Percentiles rank a stretch among this genome's conserved stretches.
phyloP scores from a whole-genome alignment of 2,113 vertebrate genomes.

The Rhombomys opimus region DNA sequence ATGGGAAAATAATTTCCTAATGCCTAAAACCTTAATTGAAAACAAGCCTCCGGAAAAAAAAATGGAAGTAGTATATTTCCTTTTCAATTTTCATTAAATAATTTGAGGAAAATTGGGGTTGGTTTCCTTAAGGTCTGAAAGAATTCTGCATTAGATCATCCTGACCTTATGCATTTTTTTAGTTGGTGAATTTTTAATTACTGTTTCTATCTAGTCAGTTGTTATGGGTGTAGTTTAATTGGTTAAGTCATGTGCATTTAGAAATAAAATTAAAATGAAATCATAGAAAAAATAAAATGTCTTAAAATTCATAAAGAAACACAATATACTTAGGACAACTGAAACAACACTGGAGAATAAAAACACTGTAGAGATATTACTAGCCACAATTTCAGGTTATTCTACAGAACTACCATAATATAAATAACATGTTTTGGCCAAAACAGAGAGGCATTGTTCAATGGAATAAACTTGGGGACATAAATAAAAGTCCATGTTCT shows the following conservation, averaged over 20 bases:
- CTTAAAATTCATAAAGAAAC: neutral
- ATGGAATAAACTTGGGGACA: neutral
- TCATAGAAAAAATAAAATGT: neutral
- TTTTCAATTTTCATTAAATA: neutral
- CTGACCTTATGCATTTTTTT: neutral
- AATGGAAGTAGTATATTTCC: neutral
- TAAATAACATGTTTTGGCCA: neutral
- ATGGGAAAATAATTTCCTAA: no score
- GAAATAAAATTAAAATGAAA: neutral
- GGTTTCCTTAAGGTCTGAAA: neutral
- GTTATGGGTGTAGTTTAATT: neutral
- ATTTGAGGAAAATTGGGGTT: neutral
- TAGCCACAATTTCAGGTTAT: neutral
- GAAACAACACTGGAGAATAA: neutral
- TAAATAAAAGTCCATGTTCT: neutral
- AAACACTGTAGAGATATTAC: neutral
- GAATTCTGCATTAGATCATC: neutral
- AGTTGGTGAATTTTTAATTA: neutral
- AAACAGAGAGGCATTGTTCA: neutral
- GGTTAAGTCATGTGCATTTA: neutral
- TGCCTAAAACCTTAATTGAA: neutral
- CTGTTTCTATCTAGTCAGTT: neutral
- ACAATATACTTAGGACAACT: neutral
- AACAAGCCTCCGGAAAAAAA: neutral
- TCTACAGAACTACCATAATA: neutral